Conservation (phyloP, 2,113 vertebrate species). For the Oenanthe melanoleuca region DNA sequence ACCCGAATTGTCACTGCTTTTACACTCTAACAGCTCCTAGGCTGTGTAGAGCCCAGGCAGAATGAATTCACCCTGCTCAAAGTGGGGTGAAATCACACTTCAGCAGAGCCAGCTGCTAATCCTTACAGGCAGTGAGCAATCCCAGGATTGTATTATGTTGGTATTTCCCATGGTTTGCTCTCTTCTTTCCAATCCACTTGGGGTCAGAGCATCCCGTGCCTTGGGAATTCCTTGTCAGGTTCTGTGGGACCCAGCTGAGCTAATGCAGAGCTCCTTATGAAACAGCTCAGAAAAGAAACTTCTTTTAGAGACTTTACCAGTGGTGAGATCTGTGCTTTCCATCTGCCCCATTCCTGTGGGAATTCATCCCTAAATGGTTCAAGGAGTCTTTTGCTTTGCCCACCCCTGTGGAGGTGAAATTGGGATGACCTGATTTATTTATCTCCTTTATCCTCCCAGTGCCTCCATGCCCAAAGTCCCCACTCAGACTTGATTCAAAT, state of each 20-base stretch:
- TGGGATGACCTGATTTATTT: neutral
- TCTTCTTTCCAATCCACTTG: neutral
- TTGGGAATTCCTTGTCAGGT: rapidly evolving
- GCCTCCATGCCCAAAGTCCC: rapidly evolving
- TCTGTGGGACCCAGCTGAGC: neutral
- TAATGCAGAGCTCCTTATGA: rapidly evolving
- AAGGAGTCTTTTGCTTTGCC: neutral
- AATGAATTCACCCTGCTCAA: neutral
- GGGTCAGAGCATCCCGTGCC: neutral
- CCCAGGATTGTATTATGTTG: neutral
- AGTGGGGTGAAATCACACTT: neutral
- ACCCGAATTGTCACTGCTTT: neutral
- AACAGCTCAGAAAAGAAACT: neutral
- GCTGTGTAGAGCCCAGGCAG: neutral
- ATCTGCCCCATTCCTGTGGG: neutral
- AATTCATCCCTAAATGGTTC: neutral
- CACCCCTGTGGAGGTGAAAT: too few species aligned
- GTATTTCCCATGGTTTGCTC: neutral
- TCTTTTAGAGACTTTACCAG: neutral
- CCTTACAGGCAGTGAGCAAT: neutral
- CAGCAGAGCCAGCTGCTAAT: neutral
- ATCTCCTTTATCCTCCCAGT: neutral
- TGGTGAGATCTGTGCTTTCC: neutral
- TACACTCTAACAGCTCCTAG: neutral
- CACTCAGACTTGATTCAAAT: neutral